Percentiles rank a stretch among this genome's conserved stretches.
phyloP scores from a whole-genome alignment of 2,797 vertebrate species.

The Enteromius unitaeniatus region DNA sequence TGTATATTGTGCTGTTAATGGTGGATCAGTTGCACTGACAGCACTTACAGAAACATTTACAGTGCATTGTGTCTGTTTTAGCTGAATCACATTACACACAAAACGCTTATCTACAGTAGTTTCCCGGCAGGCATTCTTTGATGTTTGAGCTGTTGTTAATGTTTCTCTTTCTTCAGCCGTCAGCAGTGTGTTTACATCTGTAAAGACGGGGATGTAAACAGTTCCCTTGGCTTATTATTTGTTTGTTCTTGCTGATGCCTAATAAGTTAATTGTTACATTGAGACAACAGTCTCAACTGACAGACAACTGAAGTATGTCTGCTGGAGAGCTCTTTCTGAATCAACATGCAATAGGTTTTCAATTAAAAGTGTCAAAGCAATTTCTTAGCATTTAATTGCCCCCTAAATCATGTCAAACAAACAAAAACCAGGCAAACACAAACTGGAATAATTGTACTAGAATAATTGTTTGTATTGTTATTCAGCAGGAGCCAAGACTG shows the following conservation, averaged over 20 bases:
- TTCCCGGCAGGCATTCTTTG: constrained; percentile 4
- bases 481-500: background rate
- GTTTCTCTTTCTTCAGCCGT: constrained; percentile 1
- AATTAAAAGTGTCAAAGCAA: background rate
- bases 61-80: constrained; percentile 24
- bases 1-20: constrained; percentile 3
- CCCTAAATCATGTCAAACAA: background rate
- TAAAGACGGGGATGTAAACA: background rate
- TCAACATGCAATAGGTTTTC: background rate
- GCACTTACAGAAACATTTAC: background rate
- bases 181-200: background rate
- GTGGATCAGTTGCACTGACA: background rate
- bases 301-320: background rate
- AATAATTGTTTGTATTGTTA: constrained; percentile 17
- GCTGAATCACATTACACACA: constrained; percentile 24
- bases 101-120: constrained; percentile 6
- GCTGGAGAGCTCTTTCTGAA: background rate
- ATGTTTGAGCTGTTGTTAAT: constrained; percentile 27
- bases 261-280: background rate
- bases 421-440: background rate
- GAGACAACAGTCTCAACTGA: no score
- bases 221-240: background rate
- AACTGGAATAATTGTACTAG: background rate
- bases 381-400: background rate
- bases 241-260: background rate